These are phyloP conservation scores for Stenoptilia bipunctidactyla DNA, from an alignment of 2,888 invertebrate genomes.

Conservation along the genomic window DNA sequence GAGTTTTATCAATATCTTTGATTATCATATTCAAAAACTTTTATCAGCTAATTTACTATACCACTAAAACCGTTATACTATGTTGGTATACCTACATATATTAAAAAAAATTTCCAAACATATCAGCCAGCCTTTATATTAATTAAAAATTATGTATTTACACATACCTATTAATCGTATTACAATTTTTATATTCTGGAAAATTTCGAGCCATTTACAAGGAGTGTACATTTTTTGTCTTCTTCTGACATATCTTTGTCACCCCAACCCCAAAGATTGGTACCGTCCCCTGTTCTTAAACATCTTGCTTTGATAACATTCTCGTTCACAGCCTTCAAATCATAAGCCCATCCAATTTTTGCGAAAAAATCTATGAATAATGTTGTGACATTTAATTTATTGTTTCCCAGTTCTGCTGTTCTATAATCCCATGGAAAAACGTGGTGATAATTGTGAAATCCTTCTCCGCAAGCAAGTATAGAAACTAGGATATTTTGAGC, in stretches of 20 bases:
- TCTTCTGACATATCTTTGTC: background rate
- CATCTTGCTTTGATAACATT: constrained; percentile 18
- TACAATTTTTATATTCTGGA: no score
- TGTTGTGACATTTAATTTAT: constrained; percentile 22
- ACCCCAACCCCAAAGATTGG: constrained; percentile 14
- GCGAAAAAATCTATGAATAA: constrained; percentile 33
- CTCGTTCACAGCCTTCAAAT: constrained; percentile 26
- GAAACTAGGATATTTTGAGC: constrained; percentile 23
- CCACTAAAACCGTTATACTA: no score
- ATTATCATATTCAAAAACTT: no score
- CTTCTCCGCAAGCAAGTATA: constrained; percentile 28
- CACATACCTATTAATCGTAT: no score
- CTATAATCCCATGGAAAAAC: constrained; percentile 36
- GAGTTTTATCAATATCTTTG: no score
- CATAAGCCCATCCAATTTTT: constrained; percentile 35
- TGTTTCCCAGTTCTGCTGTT: constrained; percentile 29
- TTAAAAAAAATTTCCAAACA: no score
- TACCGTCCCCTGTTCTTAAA: constrained; percentile 26
- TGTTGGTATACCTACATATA: no score
- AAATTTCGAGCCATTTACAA: no score
- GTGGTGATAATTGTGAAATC: constrained; percentile 41
- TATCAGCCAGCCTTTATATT: no score
- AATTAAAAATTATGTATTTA: no score
- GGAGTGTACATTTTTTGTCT: no score
- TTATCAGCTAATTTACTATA: no score